Conservation (phyloP, 2,888 invertebrate species). For the Clostera curtula region DNA sequence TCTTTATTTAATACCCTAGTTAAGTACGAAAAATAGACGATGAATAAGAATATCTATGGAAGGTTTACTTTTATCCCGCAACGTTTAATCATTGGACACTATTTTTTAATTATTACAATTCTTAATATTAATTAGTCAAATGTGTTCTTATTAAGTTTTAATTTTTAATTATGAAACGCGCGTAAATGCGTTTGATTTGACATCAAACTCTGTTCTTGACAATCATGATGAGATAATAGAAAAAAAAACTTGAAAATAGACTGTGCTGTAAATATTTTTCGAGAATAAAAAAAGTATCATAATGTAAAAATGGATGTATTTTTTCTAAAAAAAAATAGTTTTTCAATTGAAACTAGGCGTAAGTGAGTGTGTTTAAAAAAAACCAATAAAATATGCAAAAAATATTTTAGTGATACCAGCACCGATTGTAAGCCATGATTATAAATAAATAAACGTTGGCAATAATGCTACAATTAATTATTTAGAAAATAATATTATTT, state of each 20-base stretch:
- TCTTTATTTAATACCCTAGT: constrained; percentile 55
- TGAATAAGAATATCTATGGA: constrained; percentile 28
- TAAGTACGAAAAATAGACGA: constrained; percentile 40
- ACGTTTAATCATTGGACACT: constrained; percentile 5
- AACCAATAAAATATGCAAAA: constrained; percentile 27
- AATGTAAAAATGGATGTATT: constrained; percentile 39
- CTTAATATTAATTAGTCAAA: constrained; percentile 34
- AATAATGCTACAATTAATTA: not conserved
- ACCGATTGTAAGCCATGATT: constrained; percentile 30
- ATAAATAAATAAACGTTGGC: constrained; percentile 15
- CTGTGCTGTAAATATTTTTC: constrained; percentile 48
- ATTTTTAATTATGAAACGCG: constrained; percentile 10
- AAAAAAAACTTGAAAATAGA: constrained; percentile 36
- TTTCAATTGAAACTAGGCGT: constrained; percentile 33
- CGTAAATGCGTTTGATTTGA: constrained; percentile 7
- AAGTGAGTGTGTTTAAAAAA: constrained; percentile 20
- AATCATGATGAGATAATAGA: constrained; percentile 18
- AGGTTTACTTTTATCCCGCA: no score
- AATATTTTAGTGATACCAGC: constrained; percentile 28
- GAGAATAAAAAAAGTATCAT: constrained; percentile 23
- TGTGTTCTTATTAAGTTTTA: constrained; percentile 33
- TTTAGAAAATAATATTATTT: constrained; percentile 1
- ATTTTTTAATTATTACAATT: constrained; percentile 14
- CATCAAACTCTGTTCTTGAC: constrained; percentile 13
- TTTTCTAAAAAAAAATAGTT: constrained; percentile 40